Conservation (phyloP, 2,888 invertebrate genomes). For the Harpagoxenus sublaevis region DNA sequence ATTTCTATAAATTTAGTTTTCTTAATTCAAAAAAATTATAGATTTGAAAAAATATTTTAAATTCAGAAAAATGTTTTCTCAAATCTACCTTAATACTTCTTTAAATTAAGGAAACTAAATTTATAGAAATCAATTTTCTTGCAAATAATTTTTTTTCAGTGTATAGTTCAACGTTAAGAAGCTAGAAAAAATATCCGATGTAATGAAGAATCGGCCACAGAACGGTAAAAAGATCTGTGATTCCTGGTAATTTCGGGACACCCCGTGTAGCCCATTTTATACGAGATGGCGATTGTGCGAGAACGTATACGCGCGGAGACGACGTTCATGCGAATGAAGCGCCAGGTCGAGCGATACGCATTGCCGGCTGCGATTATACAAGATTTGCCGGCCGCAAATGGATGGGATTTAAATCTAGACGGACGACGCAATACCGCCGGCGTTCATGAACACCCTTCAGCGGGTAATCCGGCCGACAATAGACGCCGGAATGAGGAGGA, state of each 20-base stretch:
- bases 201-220: not conserved
- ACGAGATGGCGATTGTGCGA: not conserved
- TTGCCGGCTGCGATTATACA: slow-evolving; percentile 47
- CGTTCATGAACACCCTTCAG: slow-evolving; percentile 52
- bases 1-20: no score
- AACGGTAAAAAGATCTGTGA: not conserved
- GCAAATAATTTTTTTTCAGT: no score
- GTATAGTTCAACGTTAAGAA: not conserved
- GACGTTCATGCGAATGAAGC: slow-evolving; percentile 4
- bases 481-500: slow-evolving; percentile 37
- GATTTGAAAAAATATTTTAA: no score
- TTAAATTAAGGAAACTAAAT: no score
- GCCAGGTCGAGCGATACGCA: slow-evolving; percentile 20
- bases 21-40: no score
- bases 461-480: slow-evolving; percentile 44
- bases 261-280: not conserved
- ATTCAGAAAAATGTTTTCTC: no score
- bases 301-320: not conserved
- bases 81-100: no score
- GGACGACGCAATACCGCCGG: slow-evolving; percentile 34
- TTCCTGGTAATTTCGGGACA: not conserved
- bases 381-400: slow-evolving; percentile 48
- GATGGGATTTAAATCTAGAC: slow-evolving; percentile 50
- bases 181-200: not conserved
- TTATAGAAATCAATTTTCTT: no score